Conservation (phyloP, 1,140 invertebrate species). For the Drosophila yakuba region DNA sequence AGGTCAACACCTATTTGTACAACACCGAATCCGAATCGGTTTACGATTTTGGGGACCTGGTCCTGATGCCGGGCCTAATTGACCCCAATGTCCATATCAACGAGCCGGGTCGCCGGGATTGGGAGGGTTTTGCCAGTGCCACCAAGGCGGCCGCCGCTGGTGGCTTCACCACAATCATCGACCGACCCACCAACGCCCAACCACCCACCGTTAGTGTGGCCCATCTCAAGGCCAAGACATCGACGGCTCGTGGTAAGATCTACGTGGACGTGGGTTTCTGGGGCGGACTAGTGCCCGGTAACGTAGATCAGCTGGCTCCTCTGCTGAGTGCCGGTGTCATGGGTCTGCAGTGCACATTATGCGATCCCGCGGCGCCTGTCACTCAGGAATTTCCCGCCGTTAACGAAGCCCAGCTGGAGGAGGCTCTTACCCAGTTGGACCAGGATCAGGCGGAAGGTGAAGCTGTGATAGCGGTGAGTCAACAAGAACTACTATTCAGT, state of each 20-base stretch:
- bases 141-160: slow-evolving; percentile 90
- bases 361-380: slow-evolving; percentile 85
- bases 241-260: slow-evolving; percentile 87
- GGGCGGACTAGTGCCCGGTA: slow-evolving; percentile 89
- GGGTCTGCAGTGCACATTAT: slow-evolving; percentile 91
- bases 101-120: slow-evolving; percentile 91
- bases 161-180: slow-evolving; percentile 90
- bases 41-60: slow-evolving; percentile 87
- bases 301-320: slow-evolving; percentile 85
- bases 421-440: slow-evolving; percentile 35
- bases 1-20: slow-evolving; percentile 80
- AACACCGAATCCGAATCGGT: slow-evolving; percentile 83
- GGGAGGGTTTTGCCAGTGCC: slow-evolving; percentile 90
- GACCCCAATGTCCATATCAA: slow-evolving; percentile 95
- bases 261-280: slow-evolving; percentile 91
- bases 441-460: slow-evolving; percentile 47
- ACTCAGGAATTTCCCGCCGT: slow-evolving; percentile 84
- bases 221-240: slow-evolving; percentile 87
- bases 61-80: slow-evolving; percentile 92
- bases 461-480: slow-evolving; percentile 61
- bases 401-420: slow-evolving; percentile 84
- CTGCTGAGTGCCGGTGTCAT: slow-evolving; percentile 88
- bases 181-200: slow-evolving; percentile 90
- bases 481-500: too few relatives aligned
- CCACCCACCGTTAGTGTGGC: slow-evolving; percentile 89